phyloP scores from a whole-genome alignment of 2,888 invertebrate species.

The Amphipoea lucens region DNA sequence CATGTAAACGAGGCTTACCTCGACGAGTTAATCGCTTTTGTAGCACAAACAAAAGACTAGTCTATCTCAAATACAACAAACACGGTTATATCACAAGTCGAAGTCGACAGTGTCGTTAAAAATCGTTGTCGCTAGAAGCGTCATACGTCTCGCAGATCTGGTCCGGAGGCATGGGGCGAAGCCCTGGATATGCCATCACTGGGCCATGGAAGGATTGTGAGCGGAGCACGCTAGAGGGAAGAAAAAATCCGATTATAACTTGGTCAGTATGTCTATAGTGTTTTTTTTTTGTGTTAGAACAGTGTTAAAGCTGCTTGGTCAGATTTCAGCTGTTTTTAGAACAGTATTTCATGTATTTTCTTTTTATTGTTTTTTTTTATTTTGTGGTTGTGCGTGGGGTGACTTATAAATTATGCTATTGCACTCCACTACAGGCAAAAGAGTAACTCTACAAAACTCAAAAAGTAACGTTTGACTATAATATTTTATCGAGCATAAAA shows the following conservation, averaged over 20 bases:
- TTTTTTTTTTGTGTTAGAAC: constrained; percentile 28
- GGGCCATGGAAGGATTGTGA: constrained; percentile 92
- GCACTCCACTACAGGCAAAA: constrained; percentile 36
- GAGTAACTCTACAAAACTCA: constrained; percentile 10
- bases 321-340: background rate
- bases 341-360: background rate
- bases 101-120: constrained; percentile 75
- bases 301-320: constrained; percentile 30
- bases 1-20: constrained; percentile 8
- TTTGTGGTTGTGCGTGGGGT: constrained; percentile 15
- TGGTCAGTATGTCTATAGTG: background rate
- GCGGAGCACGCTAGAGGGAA: constrained; percentile 89
- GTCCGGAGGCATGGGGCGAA: constrained; percentile 79
- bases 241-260: background rate
- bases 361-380: background rate
- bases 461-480: constrained; percentile 1
- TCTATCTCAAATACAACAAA: constrained; percentile 60
- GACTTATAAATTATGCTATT: constrained; percentile 20
- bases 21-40: constrained; percentile 30
- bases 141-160: constrained; percentile 84
- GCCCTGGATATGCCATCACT: constrained; percentile 80
- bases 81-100: constrained; percentile 61
- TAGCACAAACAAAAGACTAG: constrained; percentile 49
- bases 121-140: constrained; percentile 89
- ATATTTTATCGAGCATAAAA: background rate